Base-by-base conservation (phyloP, 2,797 vertebrate species). In the Anguilla marmorata region DNA sequence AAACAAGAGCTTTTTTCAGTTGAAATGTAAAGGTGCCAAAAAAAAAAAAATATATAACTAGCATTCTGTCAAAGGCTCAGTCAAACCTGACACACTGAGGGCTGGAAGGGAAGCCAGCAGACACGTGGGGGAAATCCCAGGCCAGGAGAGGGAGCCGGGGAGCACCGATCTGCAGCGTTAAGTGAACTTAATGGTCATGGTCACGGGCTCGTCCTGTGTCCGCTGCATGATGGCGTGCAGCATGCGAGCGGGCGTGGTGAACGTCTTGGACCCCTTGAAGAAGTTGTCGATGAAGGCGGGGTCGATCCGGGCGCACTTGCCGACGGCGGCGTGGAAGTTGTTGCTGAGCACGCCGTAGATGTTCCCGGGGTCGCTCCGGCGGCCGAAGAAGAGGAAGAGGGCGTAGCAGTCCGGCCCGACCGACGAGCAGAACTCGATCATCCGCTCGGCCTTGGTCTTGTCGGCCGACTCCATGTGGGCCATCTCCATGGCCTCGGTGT, bases 141-240 rank as follows among this genome's bases (percentile, higher is more conserved):
- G 30, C 27, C 54, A 8, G 33, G 30, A 74, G 9, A 5, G 24
- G 41, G 14, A 69, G 66, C n/a, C 9, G 12, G 24, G 7, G 8
- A 37, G 33, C 69, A 21, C 27, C 8, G 2, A 37, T 30, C 66
- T 69, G 63, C 11, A 72, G n/a, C 30, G 37, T 95, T 90, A 96
- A 89, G 91, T 96, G 80, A 96, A 96, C 91, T 95, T 96, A 85
- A 96, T 92, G 88, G 95, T 93, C 85, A 96, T 90, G 0, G 95
- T 96, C 85, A 96, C 92, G 2, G 92, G 89, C 0, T 94, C 93
- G 0, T 89, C 89, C 9, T 91, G 90, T 76, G 89, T 93, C 86
- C 93, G 94, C 69, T 89, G 90, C 72, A 94, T 80, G 30, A 96
- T 91, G 0, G 93, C 90, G 84, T 94, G 93, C 91, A 96, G 93